phyloP scores from a whole-genome alignment of 2,797 vertebrate genomes.

The Enteromius paludinosus region DNA sequence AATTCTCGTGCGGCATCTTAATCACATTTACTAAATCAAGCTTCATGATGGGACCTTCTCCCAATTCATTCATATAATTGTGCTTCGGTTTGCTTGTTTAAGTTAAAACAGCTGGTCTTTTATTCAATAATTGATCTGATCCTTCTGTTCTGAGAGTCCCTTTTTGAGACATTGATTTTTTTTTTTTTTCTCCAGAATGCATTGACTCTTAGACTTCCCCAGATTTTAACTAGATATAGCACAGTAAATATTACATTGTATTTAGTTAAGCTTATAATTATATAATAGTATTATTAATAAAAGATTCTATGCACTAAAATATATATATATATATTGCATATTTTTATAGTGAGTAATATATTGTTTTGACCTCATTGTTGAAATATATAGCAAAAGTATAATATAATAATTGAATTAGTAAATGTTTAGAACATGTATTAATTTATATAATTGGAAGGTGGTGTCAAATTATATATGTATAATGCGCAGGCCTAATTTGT shows the following conservation, averaged over 20 bases:
- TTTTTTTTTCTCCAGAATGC: neutral
- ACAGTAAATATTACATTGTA: neutral
- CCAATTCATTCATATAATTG: slow-evolving; percentile 1
- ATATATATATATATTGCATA: neutral
- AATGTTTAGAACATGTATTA: neutral
- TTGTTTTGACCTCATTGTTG: neutral
- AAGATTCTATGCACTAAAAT: neutral
- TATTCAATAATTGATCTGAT: slow-evolving; percentile 9
- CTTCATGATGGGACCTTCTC: neutral
- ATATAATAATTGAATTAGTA: neutral
- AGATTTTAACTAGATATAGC: neutral
- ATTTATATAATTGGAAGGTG: neutral
- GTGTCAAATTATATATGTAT: neutral
- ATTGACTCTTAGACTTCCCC: neutral
- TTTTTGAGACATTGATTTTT: slow-evolving; percentile 8
- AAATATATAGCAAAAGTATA: neutral
- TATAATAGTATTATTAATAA: neutral
- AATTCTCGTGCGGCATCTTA: neutral
- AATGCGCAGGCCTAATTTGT: neutral
- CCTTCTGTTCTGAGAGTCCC: neutral
- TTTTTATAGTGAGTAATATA: neutral
- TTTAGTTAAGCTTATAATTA: neutral
- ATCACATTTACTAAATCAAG: neutral
- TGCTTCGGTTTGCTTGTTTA: slow-evolving; percentile 14
- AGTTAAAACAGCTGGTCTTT: slow-evolving; percentile 22